phyloP scores from a whole-genome alignment of 2,888 invertebrate species.

The Argyresthia goedartella region DNA sequence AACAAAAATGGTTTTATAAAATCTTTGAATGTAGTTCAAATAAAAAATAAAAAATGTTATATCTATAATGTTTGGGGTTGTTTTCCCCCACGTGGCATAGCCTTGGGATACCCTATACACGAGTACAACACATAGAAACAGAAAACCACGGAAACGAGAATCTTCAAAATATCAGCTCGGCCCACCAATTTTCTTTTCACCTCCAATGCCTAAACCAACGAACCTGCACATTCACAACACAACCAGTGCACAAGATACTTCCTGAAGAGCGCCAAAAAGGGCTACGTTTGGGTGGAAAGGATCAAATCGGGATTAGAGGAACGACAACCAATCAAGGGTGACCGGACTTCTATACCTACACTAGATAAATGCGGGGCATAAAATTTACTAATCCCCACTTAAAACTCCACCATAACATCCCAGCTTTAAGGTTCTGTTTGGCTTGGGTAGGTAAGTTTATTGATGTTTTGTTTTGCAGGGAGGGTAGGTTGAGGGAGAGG shows the following conservation, averaged over 20 bases:
- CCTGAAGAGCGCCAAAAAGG: slow-evolving; percentile 58
- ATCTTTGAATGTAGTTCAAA: too few relatives aligned
- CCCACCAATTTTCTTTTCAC: too few relatives aligned
- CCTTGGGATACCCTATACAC: too few relatives aligned
- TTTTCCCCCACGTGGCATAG: too few relatives aligned
- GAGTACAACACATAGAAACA: too few relatives aligned
- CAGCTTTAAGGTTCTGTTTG: slow-evolving; percentile 23
- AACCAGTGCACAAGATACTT: slow-evolving; percentile 13
- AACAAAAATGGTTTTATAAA: too few relatives aligned
- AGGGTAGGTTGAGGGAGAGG: slow-evolving; percentile 62
- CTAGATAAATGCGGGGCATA: slow-evolving; percentile 69
- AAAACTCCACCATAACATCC: too few relatives aligned
- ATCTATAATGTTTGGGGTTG: too few relatives aligned
- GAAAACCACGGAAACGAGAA: too few relatives aligned
- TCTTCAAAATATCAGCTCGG: too few relatives aligned
- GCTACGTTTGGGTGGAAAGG: slow-evolving; percentile 73
- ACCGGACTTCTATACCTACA: slow-evolving; percentile 71
- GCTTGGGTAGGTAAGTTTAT: slow-evolving; percentile 40
- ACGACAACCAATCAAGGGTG: slow-evolving; percentile 79
- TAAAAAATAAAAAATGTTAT: too few relatives aligned
- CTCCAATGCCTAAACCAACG: not conserved
- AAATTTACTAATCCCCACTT: slow-evolving; percentile 37
- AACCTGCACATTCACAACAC: not conserved
- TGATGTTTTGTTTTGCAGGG: slow-evolving; percentile 70
- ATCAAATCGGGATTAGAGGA: slow-evolving; percentile 79